Evolutionary conservation across 2,113 vertebrate genomes (phyloP).

Genomic region (Callochromis pleurospilus): DNA sequence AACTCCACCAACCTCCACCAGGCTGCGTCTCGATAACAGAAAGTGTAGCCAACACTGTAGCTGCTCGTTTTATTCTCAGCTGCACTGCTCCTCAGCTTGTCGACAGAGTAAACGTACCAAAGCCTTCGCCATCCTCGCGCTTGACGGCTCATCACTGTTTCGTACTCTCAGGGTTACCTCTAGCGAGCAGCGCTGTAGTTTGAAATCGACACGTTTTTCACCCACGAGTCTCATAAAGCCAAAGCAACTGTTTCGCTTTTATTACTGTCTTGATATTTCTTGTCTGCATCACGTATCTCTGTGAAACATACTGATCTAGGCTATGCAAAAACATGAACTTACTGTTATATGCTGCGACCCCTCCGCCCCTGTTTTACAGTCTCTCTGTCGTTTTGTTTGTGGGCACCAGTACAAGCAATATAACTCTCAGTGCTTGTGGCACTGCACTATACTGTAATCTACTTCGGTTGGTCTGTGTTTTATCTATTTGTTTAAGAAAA

Average conservation of each 20-base stretch:
- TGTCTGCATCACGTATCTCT: conserved; percentile 40
- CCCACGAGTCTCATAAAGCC: conserved; percentile 36
- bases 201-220: not conserved
- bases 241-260: conserved; percentile 31
- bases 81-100: not conserved
- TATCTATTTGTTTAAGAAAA: conserved; percentile 35
- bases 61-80: not conserved
- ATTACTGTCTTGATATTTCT: not conserved
- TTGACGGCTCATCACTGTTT: not conserved
- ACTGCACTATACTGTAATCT: conserved; percentile 64
- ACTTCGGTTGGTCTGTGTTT: conserved; percentile 24
- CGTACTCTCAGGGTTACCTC: conserved; percentile 55
- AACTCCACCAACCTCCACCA: not conserved
- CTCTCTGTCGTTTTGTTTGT: conserved; percentile 19
- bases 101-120: not conserved
- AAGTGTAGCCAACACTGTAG: not conserved
- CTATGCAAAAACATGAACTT: conserved; percentile 71
- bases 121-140: not conserved
- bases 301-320: conserved; percentile 54
- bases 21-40: not conserved
- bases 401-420: conserved; percentile 68
- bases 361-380: not conserved
- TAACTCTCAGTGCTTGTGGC: conserved; percentile 43
- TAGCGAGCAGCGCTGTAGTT: conserved; percentile 17
- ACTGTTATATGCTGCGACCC: conserved; percentile 66